phyloP scores from a whole-genome alignment of 2,888 invertebrate species.

The Celastrina argiolus region DNA sequence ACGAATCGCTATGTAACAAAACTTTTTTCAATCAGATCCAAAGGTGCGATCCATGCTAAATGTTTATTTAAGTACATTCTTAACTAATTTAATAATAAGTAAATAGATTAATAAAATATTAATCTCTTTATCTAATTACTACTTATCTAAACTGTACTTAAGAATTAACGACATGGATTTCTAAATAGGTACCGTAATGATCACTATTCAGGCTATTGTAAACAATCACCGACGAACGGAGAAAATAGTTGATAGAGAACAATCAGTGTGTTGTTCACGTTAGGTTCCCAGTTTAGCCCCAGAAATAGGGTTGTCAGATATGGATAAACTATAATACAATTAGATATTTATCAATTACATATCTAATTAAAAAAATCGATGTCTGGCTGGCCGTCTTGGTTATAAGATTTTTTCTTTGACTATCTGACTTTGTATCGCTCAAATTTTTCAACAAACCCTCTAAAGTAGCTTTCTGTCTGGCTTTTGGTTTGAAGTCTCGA shows the following conservation, averaged over 20 bases:
- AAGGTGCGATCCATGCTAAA: no score
- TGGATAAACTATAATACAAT: background rate
- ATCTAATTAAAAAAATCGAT: no score
- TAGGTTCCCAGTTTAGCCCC: background rate
- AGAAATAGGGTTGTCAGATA: background rate
- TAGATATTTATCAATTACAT: background rate
- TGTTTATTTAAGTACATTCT: no score
- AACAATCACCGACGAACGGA: background rate
- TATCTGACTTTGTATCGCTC: no score
- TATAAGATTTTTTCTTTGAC: no score
- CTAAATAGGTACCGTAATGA: background rate
- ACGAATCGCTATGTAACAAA: no score
- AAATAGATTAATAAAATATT: no score
- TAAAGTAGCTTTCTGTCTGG: background rate
- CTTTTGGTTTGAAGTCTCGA: background rate
- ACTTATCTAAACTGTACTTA: background rate
- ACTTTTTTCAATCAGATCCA: no score
- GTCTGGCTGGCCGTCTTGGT: no score
- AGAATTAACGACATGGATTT: background rate
- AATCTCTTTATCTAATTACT: background rate
- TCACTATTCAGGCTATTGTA: background rate
- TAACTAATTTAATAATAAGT: no score
- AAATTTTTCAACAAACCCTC: no score
- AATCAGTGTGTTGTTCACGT: slow-evolving; percentile 1
- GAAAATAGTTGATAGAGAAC: background rate